Evolutionary conservation across 2,888 invertebrate species (phyloP).

Genomic region (Acleris sparsana): DNA sequence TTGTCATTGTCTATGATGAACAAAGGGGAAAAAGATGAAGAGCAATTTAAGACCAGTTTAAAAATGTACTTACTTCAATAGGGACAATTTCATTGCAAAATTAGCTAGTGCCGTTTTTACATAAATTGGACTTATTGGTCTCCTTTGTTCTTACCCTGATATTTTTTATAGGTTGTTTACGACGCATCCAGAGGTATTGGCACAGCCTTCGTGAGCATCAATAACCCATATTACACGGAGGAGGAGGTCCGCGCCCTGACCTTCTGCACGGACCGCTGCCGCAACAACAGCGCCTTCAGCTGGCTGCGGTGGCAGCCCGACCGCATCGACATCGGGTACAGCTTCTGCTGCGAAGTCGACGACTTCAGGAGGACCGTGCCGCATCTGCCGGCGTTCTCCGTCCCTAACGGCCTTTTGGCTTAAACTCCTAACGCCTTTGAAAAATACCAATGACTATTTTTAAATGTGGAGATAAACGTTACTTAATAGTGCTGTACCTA

Average conservation of each 20-base stretch:
- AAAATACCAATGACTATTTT: too few species aligned
- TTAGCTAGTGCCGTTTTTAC: background rate
- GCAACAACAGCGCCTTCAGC: slow-evolving; percentile 81
- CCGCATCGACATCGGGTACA: slow-evolving; percentile 80
- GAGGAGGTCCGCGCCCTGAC: slow-evolving; percentile 65
- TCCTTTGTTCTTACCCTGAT: background rate
- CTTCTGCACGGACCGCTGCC: slow-evolving; percentile 80
- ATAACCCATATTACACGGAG: slow-evolving; percentile 83
- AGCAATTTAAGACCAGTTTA: too few species aligned
- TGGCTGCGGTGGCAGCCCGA: slow-evolving; percentile 84
- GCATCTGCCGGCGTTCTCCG: slow-evolving; percentile 18
- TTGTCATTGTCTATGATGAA: too few species aligned
- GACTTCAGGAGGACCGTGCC: slow-evolving; percentile 73
- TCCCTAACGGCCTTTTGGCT: slow-evolving; percentile 13
- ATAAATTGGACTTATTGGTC: background rate
- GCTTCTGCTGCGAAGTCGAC: slow-evolving; percentile 85
- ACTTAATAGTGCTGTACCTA: too few species aligned
- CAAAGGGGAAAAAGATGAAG: too few species aligned
- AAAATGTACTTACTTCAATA: too few species aligned
- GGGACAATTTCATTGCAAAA: too few species aligned
- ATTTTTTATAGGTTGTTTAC: slow-evolving; percentile 78
- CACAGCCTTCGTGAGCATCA: slow-evolving; percentile 84
- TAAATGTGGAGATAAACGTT: too few species aligned
- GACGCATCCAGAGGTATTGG: slow-evolving; percentile 76
- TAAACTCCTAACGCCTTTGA: background rate